Base-by-base conservation (phyloP, 2,797 vertebrate species). In the Neosilurus hyrtlii region DNA sequence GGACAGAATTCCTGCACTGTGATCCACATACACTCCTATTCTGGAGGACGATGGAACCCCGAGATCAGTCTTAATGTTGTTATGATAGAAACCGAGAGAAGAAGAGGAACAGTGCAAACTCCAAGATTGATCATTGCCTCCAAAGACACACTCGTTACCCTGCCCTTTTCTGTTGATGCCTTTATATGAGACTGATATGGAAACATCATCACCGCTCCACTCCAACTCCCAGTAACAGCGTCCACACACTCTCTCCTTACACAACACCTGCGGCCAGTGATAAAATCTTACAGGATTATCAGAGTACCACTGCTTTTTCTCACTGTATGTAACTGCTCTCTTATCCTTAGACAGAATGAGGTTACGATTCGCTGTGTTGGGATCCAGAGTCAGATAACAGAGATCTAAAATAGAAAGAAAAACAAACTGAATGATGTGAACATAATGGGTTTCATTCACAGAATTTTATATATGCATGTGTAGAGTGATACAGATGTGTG, bases 171-270 rank as follows among this genome's bases (percentile, higher is more conserved):
- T 77, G 22, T 9, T 68, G 14, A 82, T 77, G 9, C 18, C 81
- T 77, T 83, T 83, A 70, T 83, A 83, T 20, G 52, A 49, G 15
- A 83, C 63, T 49, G 72, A 37, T 67, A 82, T 57, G 30, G 1
- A 37, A 61, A 76, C 37, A 22, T 68, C 1, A 14, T 54, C 51
- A 30, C 72, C 62, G 52, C 63, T 82, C 81, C 0, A 68, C 63
- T 68, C 63, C 73, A 70, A 9, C n/a, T n/a, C n/a, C n/a, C n/a
- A n/a, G n/a, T n/a, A n/a, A n/a, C n/a, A n/a, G n/a, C n/a, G n/a
- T n/a, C n/a, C n/a, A n/a, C 62, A 2, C 52, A 82, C 20, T 43
- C 71, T 67, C 61, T 82, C 61, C 26, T 59, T 56, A 67, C 71
- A 24, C 81, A 82, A 43, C 49, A 82, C 81, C 71, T 82, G 81